These are phyloP conservation scores for Himalopsyche kuldschensis DNA, from an alignment of 2,888 invertebrate species.

Conservation along the genomic window DNA sequence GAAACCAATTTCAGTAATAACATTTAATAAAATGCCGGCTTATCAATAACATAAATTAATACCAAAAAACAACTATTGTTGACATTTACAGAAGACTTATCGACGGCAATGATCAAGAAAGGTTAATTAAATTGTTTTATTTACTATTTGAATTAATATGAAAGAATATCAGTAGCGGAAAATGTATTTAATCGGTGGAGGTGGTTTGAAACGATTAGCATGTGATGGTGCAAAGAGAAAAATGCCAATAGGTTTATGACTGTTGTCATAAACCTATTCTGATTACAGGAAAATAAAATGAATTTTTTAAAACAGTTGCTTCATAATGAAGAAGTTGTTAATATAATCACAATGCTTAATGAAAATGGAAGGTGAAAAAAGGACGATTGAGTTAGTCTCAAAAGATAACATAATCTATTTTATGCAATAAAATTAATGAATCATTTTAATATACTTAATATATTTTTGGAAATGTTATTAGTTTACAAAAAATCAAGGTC, in stretches of 20 bases:
- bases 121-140: neutral
- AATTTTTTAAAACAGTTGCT: too few species aligned
- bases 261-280: too few species aligned
- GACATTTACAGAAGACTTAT: neutral
- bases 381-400: too few species aligned
- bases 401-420: too few species aligned
- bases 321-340: too few species aligned
- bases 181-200: neutral
- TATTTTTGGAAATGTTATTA: neutral
- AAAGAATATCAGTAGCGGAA: neutral
- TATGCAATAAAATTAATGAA: too few species aligned
- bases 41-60: neutral
- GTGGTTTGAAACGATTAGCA: neutral
- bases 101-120: neutral
- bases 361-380: too few species aligned
- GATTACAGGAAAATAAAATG: too few species aligned
- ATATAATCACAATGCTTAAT: too few species aligned
- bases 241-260: too few species aligned
- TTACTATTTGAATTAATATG: neutral
- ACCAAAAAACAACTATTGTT: neutral
- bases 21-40: neutral
- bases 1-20: neutral
- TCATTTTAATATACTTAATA: neutral
- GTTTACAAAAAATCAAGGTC: neutral
- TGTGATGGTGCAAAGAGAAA: neutral